phyloP scores from a whole-genome alignment of 2,888 invertebrate genomes.

The Napeogenes sylphis region DNA sequence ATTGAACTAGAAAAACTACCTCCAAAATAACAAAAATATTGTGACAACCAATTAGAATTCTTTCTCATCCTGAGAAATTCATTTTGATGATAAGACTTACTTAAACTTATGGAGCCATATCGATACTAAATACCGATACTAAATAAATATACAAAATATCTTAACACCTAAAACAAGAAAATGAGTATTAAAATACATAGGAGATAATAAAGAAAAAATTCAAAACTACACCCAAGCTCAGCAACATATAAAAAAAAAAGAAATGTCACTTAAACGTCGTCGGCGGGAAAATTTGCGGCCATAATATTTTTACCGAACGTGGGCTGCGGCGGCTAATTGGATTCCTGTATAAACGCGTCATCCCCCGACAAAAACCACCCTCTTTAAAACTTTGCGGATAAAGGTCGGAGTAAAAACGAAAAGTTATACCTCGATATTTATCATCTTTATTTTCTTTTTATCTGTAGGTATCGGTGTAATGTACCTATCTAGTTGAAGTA shows the following conservation, averaged over 20 bases:
- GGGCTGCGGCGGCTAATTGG: slow-evolving; percentile 54
- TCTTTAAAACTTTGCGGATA: slow-evolving; percentile 38
- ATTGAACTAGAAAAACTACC: no score
- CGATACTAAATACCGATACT: no score
- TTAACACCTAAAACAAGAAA: background rate
- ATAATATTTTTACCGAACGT: slow-evolving; percentile 42
- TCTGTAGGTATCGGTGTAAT: background rate
- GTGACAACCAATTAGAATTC: no score
- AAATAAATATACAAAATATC: no score
- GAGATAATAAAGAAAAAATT: background rate
- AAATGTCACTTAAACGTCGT: slow-evolving; percentile 22
- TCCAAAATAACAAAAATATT: no score
- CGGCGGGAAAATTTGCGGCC: slow-evolving; percentile 41
- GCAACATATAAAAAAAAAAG: slow-evolving; percentile 13
- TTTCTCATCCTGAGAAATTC: no score
- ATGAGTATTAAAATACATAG: no score
- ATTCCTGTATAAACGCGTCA: slow-evolving; percentile 54
- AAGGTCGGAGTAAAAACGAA: slow-evolving; percentile 40
- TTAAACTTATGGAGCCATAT: no score
- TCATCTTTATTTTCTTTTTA: slow-evolving; percentile 9
- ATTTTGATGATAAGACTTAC: no score
- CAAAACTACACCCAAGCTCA: background rate
- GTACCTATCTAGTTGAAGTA: no score
- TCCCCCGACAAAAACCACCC: slow-evolving; percentile 43
- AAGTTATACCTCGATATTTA: slow-evolving; percentile 31